Evolutionary conservation across 2,113 vertebrate species (phyloP).

Genomic region (Spilogale gracilis): DNA sequence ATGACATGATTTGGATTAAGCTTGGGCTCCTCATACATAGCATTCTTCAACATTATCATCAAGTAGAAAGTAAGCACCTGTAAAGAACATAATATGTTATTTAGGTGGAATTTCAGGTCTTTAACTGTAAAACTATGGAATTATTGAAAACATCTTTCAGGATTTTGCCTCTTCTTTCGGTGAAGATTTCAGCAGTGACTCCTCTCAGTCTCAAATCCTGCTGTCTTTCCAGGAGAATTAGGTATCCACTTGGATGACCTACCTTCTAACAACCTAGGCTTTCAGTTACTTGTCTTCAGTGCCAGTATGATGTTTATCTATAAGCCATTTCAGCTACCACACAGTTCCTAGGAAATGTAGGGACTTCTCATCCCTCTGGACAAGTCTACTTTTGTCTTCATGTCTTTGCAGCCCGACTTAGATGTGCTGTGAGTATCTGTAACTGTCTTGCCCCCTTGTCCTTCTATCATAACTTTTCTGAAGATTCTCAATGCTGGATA

Average conservation of each 20-base stretch:
- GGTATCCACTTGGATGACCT: neutral
- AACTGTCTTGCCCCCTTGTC: neutral
- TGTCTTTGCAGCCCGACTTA: neutral
- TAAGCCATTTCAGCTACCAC: neutral
- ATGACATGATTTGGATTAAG: neutral
- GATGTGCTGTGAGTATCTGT: neutral
- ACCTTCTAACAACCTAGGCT: neutral
- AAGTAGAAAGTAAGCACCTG: neutral
- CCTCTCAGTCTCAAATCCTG: neutral
- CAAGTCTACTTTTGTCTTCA: neutral
- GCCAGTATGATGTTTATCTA: neutral
- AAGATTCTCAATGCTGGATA: neutral
- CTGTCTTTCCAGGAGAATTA: neutral
- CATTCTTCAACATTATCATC: neutral
- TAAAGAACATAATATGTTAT: conserved; percentile 1
- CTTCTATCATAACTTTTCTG: neutral
- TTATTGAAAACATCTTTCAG: neutral
- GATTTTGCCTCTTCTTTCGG: neutral
- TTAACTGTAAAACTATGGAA: neutral
- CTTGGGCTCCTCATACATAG: neutral
- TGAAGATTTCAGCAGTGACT: neutral
- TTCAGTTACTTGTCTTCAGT: neutral
- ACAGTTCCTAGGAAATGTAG: neutral
- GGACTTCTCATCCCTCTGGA: neutral
- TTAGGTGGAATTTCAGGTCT: neutral